A percentile compares a stretch with the other conserved stretches of the same genome.
phyloP scores from a whole-genome alignment of 2,113 vertebrate species.

The Empidonax alnorum region DNA sequence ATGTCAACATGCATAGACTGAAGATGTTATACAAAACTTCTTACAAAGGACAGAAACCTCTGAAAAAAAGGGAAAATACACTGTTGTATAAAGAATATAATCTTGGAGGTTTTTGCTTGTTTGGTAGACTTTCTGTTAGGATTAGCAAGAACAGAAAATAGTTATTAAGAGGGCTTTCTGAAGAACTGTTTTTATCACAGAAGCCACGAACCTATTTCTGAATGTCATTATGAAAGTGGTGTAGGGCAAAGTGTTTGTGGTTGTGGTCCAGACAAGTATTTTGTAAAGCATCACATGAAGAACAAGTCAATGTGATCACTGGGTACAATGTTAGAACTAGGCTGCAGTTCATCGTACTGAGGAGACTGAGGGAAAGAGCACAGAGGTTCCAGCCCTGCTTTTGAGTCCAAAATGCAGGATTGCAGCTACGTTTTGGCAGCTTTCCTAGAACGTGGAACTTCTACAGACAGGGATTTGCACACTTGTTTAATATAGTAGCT shows the following conservation, averaged over 20 bases:
- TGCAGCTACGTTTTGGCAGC: neutral
- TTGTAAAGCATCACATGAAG: neutral
- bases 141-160: neutral
- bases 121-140: neutral
- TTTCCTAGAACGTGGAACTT: neutral
- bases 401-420: neutral
- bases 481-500: neutral
- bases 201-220: neutral
- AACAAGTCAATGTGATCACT: neutral
- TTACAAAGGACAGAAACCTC: neutral
- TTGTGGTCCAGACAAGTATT: neutral
- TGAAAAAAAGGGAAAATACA: neutral
- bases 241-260: conserved; percentile 18
- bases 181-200: neutral
- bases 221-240: neutral
- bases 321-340: neutral
- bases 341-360: neutral
- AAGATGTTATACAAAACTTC: neutral
- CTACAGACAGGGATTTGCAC: neutral
- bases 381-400: neutral
- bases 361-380: neutral
- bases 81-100: neutral
- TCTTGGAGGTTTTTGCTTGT: neutral
- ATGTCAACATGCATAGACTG: accelerated
- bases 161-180: neutral